A percentile compares a stretch with the other conserved stretches of the same genome.
phyloP scores from a whole-genome alignment of 2,888 invertebrate genomes.

The Tenthredo livida region DNA sequence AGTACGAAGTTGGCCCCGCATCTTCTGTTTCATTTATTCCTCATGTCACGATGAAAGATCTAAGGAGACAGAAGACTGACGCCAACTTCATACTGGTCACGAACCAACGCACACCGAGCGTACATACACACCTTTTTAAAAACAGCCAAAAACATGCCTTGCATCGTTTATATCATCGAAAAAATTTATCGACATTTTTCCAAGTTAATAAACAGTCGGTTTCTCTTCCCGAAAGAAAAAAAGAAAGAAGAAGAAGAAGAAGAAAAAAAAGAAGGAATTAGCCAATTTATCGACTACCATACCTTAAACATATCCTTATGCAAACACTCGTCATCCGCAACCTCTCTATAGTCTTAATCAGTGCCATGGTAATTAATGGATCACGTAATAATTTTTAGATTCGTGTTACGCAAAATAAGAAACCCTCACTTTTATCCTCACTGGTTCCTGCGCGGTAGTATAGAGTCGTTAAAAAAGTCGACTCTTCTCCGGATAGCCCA shows the following conservation, averaged over 20 bases:
- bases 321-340: not conserved
- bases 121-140: not conserved
- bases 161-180: not conserved
- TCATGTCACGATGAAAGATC: too few relatives aligned
- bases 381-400: slow-evolving; percentile 18
- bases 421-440: slow-evolving; percentile 7
- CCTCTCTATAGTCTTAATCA: not conserved
- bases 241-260: not conserved
- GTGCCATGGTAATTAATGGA: not conserved
- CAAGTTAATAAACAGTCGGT: not conserved
- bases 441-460: not conserved
- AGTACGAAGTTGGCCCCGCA: too few relatives aligned
- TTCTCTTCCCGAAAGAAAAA: not conserved
- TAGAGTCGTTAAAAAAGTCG: not conserved
- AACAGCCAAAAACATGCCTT: not conserved
- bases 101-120: too few relatives aligned
- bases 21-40: too few relatives aligned
- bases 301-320: not conserved
- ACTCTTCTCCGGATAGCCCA: not conserved
- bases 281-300: not conserved
- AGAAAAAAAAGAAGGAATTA: not conserved
- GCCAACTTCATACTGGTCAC: too few relatives aligned
- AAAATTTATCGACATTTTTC: not conserved
- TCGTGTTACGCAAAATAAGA: slow-evolving; percentile 1
- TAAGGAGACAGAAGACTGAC: too few relatives aligned